phyloP scores from a whole-genome alignment of 2,113 vertebrate species.

The Odontophorus gujanensis region DNA sequence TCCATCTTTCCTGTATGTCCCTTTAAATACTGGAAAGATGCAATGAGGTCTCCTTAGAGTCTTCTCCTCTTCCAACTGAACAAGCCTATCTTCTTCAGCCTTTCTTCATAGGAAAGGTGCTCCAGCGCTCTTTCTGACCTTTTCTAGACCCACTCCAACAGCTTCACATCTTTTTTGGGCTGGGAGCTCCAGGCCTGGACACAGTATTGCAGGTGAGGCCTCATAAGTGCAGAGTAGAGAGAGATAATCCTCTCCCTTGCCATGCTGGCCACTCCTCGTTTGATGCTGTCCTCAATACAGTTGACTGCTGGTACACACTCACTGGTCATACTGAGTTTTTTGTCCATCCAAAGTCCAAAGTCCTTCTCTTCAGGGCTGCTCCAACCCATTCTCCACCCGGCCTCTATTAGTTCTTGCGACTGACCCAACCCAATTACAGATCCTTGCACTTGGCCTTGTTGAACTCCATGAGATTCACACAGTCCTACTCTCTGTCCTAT shows the following conservation, averaged over 20 bases:
- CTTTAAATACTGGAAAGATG: neutral
- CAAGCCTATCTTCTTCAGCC: neutral
- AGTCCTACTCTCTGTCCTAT: neutral
- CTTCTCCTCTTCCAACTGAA: neutral
- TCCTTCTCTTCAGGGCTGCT: no score
- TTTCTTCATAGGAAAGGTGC: neutral
- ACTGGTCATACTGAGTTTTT: neutral
- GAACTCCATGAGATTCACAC: no score
- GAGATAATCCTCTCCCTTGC: neutral
- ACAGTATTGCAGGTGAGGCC: neutral
- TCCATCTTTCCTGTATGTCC: neutral
- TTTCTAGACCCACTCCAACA: neutral
- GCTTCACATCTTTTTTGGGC: neutral
- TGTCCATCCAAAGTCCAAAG: no score
- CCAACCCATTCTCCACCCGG: no score
- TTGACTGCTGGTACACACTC: neutral
- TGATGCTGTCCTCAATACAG: neutral
- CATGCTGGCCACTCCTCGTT: neutral
- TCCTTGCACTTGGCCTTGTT: no score
- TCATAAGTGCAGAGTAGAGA: neutral
- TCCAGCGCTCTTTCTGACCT: neutral
- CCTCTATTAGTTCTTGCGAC: neutral
- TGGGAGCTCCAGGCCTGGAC: neutral
- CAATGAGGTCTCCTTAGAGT: neutral
- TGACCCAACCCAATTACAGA: no score